Evolutionary conservation across 2,113 vertebrate species (phyloP), one percentile per base, ranked within the genome.

Genomic region (Macquaria australasica): DNA sequence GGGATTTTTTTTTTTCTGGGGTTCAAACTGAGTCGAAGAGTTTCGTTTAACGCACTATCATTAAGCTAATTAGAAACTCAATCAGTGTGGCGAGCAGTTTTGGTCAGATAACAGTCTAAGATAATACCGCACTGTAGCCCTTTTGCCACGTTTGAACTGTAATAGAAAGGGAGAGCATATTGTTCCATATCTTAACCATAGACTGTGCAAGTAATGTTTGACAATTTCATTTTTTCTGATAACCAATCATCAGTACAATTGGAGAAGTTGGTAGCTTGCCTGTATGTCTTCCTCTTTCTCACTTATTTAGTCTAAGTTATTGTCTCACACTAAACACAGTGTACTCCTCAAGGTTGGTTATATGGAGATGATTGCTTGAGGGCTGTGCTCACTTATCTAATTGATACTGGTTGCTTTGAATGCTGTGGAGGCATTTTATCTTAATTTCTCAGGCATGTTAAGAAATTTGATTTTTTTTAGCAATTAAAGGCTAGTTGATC

Each of bases 391-490:
- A 37, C 28, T 25, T 72, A 56, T 39, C 2, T 62, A 45, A 72
- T 71, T 71, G 72, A 23, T 67, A 7, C 3, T 50, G 12, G 58
- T 62, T 50, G 69, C 70, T 62, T 45, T 70, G 56, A 51, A 64
- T 66, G 48, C 41, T 60, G 25, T 55, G 64, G 1, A 18, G 73
- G 60, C 5, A 16, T 41, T 48, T 77, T 18, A 31, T 69, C 55
- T 72, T 2, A 4, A 48, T 28, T 37, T 15, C 34, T 31, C 18
- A 9, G 15, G 16, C 21, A 51, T 59, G 63, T 60, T 8, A 6
- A 64, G 15, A 71, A 11, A 60, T 48, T 8, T 48, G 6, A 48
- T 70, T 10, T 41, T 10, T 41, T 41, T 41, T 9, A 6, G 4
- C 8, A 10, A 1, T 31, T 3, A 8, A 58, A 34, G 10, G 28